Conservation (phyloP, 2,113 vertebrate genomes). For the Rhineura floridana region DNA sequence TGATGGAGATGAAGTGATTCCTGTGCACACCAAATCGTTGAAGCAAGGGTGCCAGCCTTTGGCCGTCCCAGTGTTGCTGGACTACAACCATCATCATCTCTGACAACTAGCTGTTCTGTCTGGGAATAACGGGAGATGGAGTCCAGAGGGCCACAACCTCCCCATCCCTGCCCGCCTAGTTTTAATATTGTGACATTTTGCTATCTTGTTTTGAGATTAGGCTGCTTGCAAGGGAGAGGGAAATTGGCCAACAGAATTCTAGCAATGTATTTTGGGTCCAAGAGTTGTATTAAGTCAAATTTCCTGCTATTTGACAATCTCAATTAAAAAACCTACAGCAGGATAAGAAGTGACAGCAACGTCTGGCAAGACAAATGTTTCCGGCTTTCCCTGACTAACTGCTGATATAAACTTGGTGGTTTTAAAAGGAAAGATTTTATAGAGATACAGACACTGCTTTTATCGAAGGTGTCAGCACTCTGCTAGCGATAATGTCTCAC, state of each 20-base stretch:
- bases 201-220: not conserved
- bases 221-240: not conserved
- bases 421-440: slow-evolving; percentile 55
- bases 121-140: too few relatives aligned
- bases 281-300: slow-evolving; percentile 51
- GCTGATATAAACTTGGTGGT: slow-evolving; percentile 28
- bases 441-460: slow-evolving; percentile 35
- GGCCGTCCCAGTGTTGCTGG: too few relatives aligned
- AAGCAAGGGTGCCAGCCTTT: too few relatives aligned
- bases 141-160: too few relatives aligned
- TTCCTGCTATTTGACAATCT: slow-evolving; percentile 48
- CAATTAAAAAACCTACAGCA: slow-evolving; percentile 63
- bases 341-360: slow-evolving; percentile 43
- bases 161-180: too few relatives aligned
- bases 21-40: too few relatives aligned
- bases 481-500: slow-evolving; percentile 56
- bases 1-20: too few relatives aligned
- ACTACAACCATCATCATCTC: too few relatives aligned
- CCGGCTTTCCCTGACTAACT: slow-evolving; percentile 47
- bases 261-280: slow-evolving; percentile 5
- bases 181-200: not conserved
- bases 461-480: slow-evolving; percentile 50
- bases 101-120: too few relatives aligned
- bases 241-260: not conserved
- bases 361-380: slow-evolving; percentile 54